A percentile compares a stretch with the other conserved stretches of the same genome.
Evolutionary conservation across 1,140 invertebrate species (phyloP).

Genomic region (Heliothis subflexa): DNA sequence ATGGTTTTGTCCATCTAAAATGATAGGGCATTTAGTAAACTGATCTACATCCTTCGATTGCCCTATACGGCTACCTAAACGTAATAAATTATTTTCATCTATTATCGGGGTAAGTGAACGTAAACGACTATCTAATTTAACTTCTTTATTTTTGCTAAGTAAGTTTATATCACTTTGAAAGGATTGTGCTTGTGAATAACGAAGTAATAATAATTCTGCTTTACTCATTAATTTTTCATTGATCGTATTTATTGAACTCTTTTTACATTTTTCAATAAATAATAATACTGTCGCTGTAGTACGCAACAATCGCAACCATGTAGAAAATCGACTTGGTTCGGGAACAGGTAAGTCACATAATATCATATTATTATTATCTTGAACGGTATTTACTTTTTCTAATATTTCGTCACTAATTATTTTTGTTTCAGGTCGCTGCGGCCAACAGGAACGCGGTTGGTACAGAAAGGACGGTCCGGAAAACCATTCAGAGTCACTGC

Average conservation of each 20-base stretch:
- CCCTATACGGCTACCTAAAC: neutral
- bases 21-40: neutral
- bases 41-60: neutral
- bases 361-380: neutral
- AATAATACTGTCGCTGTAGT: constrained; percentile 4
- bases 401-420: constrained; percentile 10
- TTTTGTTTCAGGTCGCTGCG: constrained; percentile 16
- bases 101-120: neutral
- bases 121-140: neutral
- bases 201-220: constrained; percentile 1
- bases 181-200: neutral
- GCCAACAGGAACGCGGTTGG: constrained; percentile 6
- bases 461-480: neutral
- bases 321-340: constrained; percentile 10
- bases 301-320: constrained; percentile 3
- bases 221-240: constrained; percentile 1
- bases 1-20: constrained; percentile 1
- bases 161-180: neutral
- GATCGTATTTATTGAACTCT: neutral
- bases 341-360: constrained; percentile 17
- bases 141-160: neutral
- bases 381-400: constrained; percentile 2
- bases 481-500: neutral
- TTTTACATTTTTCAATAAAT: constrained; percentile 15
- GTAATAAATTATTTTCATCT: neutral